A percentile compares a stretch with the other conserved stretches of the same genome.
phyloP scores from a whole-genome alignment of 2,113 vertebrate genomes.

The Fulica atra region DNA sequence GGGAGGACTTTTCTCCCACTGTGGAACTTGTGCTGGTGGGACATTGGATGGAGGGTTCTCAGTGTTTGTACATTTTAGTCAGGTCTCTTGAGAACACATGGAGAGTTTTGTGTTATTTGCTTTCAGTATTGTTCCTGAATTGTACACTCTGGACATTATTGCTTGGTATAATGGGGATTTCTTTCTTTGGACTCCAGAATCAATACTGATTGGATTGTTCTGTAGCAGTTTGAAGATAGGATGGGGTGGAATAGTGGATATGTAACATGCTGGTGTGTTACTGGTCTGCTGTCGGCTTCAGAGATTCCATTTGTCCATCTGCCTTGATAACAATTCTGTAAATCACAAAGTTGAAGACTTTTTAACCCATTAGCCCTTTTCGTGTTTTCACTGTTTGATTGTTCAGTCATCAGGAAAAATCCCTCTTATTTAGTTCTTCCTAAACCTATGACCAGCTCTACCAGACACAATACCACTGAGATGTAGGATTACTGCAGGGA shows the following conservation, averaged over 20 bases:
- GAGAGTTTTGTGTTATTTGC: background rate
- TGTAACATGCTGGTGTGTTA: background rate
- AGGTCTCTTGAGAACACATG: background rate
- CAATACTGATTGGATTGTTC: background rate
- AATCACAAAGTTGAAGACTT: background rate
- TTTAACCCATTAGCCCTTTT: background rate
- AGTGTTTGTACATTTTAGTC: background rate
- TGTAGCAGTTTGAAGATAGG: background rate
- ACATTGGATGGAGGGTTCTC: background rate
- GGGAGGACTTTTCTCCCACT: background rate
- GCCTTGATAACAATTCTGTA: background rate
- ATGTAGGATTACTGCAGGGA: background rate
- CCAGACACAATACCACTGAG: background rate
- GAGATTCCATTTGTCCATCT: background rate
- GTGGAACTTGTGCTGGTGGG: background rate
- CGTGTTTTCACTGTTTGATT: background rate
- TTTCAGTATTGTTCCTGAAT: background rate
- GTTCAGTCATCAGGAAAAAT: background rate
- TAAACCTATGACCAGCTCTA: background rate
- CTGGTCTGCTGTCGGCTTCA: background rate
- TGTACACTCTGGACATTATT: background rate
- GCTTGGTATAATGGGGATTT: background rate
- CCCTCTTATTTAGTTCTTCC: background rate
- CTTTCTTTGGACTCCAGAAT: background rate
- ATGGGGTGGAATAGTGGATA: background rate